phyloP scores from a whole-genome alignment of 2,888 invertebrate genomes.

The Celastrina argiolus region DNA sequence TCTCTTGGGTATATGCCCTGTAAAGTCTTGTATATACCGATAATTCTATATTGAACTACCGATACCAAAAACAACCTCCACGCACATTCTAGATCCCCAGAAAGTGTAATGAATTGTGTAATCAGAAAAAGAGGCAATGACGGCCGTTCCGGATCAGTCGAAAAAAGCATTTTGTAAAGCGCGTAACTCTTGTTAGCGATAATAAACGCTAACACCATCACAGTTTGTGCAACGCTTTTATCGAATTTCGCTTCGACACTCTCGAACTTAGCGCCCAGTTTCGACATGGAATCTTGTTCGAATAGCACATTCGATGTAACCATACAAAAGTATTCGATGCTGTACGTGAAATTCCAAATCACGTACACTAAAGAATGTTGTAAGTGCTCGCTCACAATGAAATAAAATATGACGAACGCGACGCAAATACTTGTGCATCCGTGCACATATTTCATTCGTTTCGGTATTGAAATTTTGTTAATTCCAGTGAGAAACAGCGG shows the following conservation, averaged over 20 bases:
- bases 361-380: background rate
- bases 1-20: background rate
- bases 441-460: background rate
- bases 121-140: background rate
- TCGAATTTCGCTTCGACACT: background rate
- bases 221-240: background rate
- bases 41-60: background rate
- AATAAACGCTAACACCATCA: background rate
- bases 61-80: background rate
- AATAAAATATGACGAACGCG: background rate
- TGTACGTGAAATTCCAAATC: constrained; percentile 5
- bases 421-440: background rate
- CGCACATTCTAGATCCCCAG: background rate
- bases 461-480: background rate
- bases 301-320: background rate
- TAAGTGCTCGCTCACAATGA: background rate
- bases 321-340: background rate
- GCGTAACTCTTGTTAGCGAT: background rate
- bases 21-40: background rate
- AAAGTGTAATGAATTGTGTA: background rate
- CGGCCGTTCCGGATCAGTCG: background rate
- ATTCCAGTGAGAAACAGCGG: background rate
- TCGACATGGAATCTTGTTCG: background rate
- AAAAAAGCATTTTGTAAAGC: background rate
- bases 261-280: background rate